These are phyloP conservation scores for Petaurus breviceps DNA, from an alignment of 2,113 vertebrate genomes.

Conservation along the genomic window DNA sequence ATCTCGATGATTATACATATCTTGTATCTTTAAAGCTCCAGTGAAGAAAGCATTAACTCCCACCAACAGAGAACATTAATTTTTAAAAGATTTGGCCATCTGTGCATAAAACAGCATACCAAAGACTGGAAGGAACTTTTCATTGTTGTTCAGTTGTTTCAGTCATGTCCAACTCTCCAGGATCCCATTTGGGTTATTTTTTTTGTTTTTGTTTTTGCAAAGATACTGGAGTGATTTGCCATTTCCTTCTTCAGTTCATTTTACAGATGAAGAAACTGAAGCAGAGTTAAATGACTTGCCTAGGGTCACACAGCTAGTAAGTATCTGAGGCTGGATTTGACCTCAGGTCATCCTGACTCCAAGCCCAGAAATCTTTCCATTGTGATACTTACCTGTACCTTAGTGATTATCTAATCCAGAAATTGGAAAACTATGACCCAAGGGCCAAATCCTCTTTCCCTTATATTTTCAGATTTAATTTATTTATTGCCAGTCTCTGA, in stretches of 20 bases:
- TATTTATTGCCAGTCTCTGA: not conserved
- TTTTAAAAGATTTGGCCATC: not conserved
- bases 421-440: not conserved
- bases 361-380: too few relatives aligned
- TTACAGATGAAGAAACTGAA: too few relatives aligned
- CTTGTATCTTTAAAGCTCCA: not conserved
- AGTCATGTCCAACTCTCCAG: not conserved
- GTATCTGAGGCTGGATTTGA: too few relatives aligned
- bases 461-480: not conserved
- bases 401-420: not conserved
- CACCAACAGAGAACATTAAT: not conserved
- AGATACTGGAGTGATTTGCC: not conserved
- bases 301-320: too few relatives aligned
- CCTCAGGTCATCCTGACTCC: too few relatives aligned
- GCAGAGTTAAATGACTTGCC: too few relatives aligned
- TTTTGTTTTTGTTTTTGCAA: not conserved
- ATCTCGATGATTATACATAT: not conserved
- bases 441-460: not conserved
- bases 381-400: too few relatives aligned
- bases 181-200: not conserved
- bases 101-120: not conserved
- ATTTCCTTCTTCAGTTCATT: too few relatives aligned
- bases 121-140: not conserved
- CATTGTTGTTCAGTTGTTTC: too few relatives aligned
- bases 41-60: not conserved